These are phyloP conservation scores for Euzophera pinguis DNA, from an alignment of 2,888 invertebrate genomes.

Conservation along the genomic window DNA sequence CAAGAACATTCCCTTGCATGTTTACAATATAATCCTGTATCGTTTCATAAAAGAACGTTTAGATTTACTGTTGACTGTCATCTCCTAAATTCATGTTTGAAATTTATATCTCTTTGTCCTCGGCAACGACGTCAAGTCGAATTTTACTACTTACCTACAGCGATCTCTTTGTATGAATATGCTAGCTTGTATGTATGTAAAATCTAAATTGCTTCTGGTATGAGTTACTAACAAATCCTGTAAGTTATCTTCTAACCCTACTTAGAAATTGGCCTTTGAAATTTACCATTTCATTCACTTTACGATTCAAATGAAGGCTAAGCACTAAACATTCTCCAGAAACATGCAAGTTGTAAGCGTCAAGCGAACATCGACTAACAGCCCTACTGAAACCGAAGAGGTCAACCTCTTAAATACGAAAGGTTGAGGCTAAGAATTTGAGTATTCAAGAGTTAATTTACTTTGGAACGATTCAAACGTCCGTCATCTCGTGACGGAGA, in stretches of 20 bases:
- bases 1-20: constrained; percentile 7
- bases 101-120: constrained; percentile 13
- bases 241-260: background rate
- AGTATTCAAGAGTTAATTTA: constrained; percentile 30
- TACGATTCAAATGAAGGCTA: background rate
- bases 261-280: constrained; percentile 5
- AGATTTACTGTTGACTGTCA: constrained; percentile 10
- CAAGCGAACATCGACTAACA: background rate
- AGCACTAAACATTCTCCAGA: background rate
- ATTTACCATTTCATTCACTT: background rate
- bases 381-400: background rate
- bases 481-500: constrained; percentile 33
- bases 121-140: background rate
- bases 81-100: constrained; percentile 9
- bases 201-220: background rate
- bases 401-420: constrained; percentile 8
- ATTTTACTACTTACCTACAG: background rate
- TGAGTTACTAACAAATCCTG: background rate
- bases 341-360: constrained; percentile 2
- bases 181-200: background rate
- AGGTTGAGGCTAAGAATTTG: constrained; percentile 29
- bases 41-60: constrained; percentile 12
- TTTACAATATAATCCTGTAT: constrained; percentile 1
- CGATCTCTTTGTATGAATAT: constrained; percentile 3
- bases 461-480: constrained; percentile 36